Evolutionary conservation across 1,140 invertebrate genomes (phyloP).

Genomic region (Macrotrachela quadricornifera): DNA sequence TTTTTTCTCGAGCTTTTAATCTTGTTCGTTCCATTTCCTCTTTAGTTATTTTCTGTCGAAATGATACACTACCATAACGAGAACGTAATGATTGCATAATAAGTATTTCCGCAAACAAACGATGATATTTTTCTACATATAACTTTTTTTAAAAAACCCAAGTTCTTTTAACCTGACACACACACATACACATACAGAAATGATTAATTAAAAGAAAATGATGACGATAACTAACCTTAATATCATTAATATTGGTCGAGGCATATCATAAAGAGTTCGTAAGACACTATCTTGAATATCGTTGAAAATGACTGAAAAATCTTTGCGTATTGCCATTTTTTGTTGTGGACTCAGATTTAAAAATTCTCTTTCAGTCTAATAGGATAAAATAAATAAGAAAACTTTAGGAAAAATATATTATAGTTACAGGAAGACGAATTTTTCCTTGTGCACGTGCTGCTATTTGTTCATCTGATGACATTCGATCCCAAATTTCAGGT

Average conservation of each 20-base stretch:
- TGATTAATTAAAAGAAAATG: background rate
- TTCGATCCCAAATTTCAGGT: constrained; percentile 15
- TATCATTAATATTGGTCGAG: constrained; percentile 29
- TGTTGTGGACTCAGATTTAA: too few species aligned
- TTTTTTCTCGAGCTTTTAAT: too few species aligned
- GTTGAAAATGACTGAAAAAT: constrained; percentile 22
- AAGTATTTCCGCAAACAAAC: background rate
- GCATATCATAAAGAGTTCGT: constrained; percentile 29
- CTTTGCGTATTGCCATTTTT: constrained; percentile 10
- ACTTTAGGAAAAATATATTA: too few species aligned
- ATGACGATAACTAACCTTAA: constrained; percentile 25
- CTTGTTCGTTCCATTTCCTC: background rate
- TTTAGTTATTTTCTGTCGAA: background rate
- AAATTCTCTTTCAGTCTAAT: too few species aligned
- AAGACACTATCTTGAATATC: constrained; percentile 26
- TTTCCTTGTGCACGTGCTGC: constrained; percentile 20
- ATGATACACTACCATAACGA: background rate
- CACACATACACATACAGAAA: background rate
- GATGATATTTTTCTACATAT: background rate
- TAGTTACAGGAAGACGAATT: constrained; percentile 9
- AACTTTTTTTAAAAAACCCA: background rate
- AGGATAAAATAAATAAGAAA: too few species aligned
- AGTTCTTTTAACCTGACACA: too few species aligned
- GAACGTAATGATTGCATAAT: background rate
- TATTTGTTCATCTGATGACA: constrained; percentile 18